Percentiles rank a stretch among this genome's conserved stretches.
These are phyloP conservation scores for Bovichtus variegatus DNA, from an alignment of 2,797 vertebrate species.

Conservation along the genomic window DNA sequence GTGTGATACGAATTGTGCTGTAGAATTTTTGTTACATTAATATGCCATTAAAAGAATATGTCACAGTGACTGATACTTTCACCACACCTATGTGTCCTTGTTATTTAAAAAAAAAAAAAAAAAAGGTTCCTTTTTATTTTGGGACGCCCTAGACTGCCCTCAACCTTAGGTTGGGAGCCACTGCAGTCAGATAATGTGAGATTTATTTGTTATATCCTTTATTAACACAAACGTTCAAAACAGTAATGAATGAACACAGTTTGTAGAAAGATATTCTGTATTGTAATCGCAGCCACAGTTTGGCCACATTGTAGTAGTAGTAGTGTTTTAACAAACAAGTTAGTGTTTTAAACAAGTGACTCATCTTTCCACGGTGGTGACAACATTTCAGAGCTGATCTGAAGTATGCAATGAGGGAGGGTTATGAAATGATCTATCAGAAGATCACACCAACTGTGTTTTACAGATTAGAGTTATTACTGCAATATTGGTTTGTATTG, in stretches of 20 bases:
- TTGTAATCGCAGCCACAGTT: neutral
- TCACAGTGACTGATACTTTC: neutral
- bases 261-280: neutral
- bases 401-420: neutral
- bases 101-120: too few relatives aligned
- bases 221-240: neutral
- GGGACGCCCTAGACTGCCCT: neutral
- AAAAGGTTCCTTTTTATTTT: too few relatives aligned
- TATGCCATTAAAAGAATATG: neutral
- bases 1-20: constrained; percentile 27
- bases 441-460: constrained; percentile 4
- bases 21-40: neutral
- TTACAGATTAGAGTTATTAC: constrained; percentile 17
- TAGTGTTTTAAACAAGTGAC: neutral
- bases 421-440: neutral
- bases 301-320: neutral
- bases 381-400: neutral
- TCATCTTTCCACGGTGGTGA: constrained; percentile 28
- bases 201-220: neutral
- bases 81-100: constrained; percentile 6
- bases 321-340: constrained; percentile 7
- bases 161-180: too few relatives aligned
- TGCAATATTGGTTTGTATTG: constrained; percentile 60
- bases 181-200: neutral
- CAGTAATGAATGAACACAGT: neutral